phyloP scores from a whole-genome alignment of 1,140 invertebrate species.

The Elymnias hypermnestra region DNA sequence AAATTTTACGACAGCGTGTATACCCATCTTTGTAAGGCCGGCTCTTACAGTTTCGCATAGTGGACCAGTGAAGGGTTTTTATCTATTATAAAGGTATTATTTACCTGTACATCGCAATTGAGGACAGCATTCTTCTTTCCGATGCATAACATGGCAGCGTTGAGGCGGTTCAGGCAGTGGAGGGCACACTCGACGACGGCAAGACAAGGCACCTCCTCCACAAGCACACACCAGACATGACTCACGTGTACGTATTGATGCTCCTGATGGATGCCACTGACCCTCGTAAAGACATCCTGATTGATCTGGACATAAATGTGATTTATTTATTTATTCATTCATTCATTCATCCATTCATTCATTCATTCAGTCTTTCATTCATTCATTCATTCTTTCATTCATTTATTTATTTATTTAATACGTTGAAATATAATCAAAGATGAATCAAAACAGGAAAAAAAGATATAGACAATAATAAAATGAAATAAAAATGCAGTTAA shows the following conservation, averaged over 20 bases:
- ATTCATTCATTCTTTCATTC: no score
- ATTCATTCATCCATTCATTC: no score
- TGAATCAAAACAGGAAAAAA: no score
- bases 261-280: conserved; percentile 79
- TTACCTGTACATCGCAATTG: conserved; percentile 82
- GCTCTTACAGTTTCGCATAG: no score
- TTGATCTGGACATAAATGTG: neutral
- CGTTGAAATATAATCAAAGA: no score
- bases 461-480: no score
- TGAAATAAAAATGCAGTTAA: no score
- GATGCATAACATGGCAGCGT: conserved; percentile 83
- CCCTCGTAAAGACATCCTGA: conserved; percentile 80
- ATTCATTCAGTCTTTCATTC: no score
- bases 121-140: conserved; percentile 83
- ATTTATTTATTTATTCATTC: neutral
- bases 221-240: conserved; percentile 88
- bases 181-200: conserved; percentile 85
- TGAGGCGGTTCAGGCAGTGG: conserved; percentile 81
- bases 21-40: no score
- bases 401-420: no score
- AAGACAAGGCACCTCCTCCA: conserved; percentile 82
- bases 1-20: no score
- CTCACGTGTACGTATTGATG: conserved; percentile 81
- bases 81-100: conserved; percentile 13
- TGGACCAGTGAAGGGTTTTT: no score